These are phyloP conservation scores for Pipistrellus pygmaeus DNA, from an alignment of 2,797 vertebrate genomes.

Conservation along the genomic window DNA sequence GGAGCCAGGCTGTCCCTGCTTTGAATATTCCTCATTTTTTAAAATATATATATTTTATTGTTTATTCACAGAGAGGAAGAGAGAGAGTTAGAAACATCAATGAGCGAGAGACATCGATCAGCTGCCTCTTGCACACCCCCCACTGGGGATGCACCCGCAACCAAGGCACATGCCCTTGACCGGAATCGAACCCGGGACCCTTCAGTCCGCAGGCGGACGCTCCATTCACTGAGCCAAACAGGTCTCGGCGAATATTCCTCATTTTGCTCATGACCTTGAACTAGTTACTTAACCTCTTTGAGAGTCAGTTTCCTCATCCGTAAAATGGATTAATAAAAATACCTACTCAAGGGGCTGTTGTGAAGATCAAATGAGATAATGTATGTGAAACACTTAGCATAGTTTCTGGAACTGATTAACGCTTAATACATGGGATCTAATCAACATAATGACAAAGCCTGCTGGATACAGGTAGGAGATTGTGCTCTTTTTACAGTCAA, in stretches of 20 bases:
- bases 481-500: neutral
- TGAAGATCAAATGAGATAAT: constrained; percentile 15
- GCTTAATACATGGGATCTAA: neutral
- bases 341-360: neutral
- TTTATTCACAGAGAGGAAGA: no score
- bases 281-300: neutral
- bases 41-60: no score
- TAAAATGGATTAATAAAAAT: constrained; percentile 20
- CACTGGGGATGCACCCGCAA: no score
- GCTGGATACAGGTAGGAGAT: neutral
- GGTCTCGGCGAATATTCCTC: neutral
- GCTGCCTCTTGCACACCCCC: no score
- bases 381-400: neutral
- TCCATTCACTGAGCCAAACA: no score
- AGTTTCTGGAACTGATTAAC: neutral
- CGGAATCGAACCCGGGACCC: no score
- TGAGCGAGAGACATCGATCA: no score
- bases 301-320: constrained; percentile 18
- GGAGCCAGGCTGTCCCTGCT: neutral
- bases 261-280: constrained; percentile 36
- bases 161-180: no score
- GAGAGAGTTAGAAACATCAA: no score
- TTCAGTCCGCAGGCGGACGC: no score
- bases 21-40: neutral
- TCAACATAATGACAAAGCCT: neutral